phyloP scores from a whole-genome alignment of 2,113 vertebrate genomes.

The Loxodonta africana region DNA sequence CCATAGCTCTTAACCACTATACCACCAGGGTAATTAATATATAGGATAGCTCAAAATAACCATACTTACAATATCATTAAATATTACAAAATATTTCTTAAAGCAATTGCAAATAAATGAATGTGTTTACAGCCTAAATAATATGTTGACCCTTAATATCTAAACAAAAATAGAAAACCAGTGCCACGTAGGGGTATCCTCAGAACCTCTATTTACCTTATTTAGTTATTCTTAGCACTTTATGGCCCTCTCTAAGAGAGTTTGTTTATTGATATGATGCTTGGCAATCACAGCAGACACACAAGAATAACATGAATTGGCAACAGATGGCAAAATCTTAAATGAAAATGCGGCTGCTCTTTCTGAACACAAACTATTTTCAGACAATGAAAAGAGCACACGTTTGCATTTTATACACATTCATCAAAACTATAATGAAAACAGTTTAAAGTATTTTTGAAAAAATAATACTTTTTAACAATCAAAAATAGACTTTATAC shows the following conservation, averaged over 20 bases:
- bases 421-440: slow-evolving; percentile 20
- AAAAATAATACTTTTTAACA: slow-evolving; percentile 36
- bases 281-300: neutral
- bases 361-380: neutral
- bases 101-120: slow-evolving; percentile 16
- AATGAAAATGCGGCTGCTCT: neutral
- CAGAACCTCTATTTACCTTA: neutral
- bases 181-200: neutral
- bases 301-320: slow-evolving; percentile 15
- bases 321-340: slow-evolving; percentile 41
- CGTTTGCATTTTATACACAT: slow-evolving; percentile 24
- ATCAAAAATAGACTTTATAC: slow-evolving; percentile 36
- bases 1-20: too few species aligned
- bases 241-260: neutral
- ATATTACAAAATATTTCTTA: neutral
- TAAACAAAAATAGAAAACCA: neutral
- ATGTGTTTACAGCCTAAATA: neutral
- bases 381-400: slow-evolving; percentile 36
- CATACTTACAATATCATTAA: neutral
- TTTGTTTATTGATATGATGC: neutral
- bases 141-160: neutral
- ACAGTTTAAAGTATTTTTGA: slow-evolving; percentile 11
- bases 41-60: neutral
- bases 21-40: neutral
- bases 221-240: neutral